These are phyloP conservation scores for Panulirus ornatus DNA, from an alignment of 1,140 invertebrate genomes.

Conservation along the genomic window DNA sequence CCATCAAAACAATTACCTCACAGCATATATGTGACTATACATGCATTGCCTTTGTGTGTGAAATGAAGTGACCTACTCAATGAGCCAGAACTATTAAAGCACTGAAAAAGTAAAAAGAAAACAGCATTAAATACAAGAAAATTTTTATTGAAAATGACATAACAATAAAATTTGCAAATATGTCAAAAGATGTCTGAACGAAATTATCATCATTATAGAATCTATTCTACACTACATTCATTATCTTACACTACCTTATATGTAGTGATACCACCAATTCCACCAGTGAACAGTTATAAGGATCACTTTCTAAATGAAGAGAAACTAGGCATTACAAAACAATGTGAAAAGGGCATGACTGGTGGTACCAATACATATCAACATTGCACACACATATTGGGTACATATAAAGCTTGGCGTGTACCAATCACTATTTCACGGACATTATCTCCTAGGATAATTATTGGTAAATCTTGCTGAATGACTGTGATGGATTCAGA, in stretches of 20 bases:
- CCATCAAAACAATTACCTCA: too few species aligned
- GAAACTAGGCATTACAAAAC: slow-evolving; percentile 24
- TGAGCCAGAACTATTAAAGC: not conserved
- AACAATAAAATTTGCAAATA: slow-evolving; percentile 74
- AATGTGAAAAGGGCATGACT: slow-evolving; percentile 19
- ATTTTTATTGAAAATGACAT: slow-evolving; percentile 73
- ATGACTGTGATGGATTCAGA: slow-evolving; percentile 64
- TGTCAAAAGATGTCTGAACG: slow-evolving; percentile 72
- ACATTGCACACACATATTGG: slow-evolving; percentile 70
- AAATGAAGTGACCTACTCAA: not conserved
- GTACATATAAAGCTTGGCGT: slow-evolving; percentile 70
- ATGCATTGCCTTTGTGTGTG: too few species aligned
- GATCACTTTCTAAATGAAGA: slow-evolving; percentile 37
- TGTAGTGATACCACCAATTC: slow-evolving; percentile 32
- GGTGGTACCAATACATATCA: slow-evolving; percentile 46
- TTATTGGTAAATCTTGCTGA: slow-evolving; percentile 50
- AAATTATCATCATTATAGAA: slow-evolving; percentile 62
- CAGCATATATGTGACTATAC: too few species aligned
- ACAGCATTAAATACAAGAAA: slow-evolving; percentile 65
- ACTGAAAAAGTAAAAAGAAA: not conserved
- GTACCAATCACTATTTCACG: slow-evolving; percentile 60
- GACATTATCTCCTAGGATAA: slow-evolving; percentile 36
- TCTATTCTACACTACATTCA: slow-evolving; percentile 68
- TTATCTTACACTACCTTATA: slow-evolving; percentile 67
- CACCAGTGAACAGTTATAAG: slow-evolving; percentile 18